These are phyloP conservation scores for Bombus turneri DNA, from an alignment of 1,140 invertebrate species.

Conservation along the genomic window DNA sequence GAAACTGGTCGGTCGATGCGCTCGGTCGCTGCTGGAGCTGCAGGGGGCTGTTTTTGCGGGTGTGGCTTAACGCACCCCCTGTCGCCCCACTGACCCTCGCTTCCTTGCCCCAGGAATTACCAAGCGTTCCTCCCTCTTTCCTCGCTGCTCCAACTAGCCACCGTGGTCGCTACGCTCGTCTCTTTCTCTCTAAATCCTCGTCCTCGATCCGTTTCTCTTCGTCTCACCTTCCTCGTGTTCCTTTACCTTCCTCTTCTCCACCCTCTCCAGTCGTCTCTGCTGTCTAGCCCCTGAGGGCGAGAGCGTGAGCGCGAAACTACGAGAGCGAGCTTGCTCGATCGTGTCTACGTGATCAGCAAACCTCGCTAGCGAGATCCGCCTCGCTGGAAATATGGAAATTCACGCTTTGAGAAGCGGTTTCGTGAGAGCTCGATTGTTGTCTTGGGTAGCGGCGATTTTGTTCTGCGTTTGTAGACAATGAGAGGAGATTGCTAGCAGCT, in stretches of 20 bases:
- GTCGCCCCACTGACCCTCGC: slow-evolving; percentile 67
- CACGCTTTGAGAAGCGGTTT: slow-evolving; percentile 38
- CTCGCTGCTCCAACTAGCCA: slow-evolving; percentile 26
- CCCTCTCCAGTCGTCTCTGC: slow-evolving; percentile 39
- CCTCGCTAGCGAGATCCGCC: slow-evolving; percentile 34
- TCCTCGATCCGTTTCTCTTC: slow-evolving; percentile 20
- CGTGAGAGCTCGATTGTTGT: neutral
- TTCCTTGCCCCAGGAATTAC: slow-evolving; percentile 71
- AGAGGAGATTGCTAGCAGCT: neutral
- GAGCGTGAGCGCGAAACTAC: slow-evolving; percentile 66
- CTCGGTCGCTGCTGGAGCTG: slow-evolving; percentile 74
- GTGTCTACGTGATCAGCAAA: slow-evolving; percentile 65
- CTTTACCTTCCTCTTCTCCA: slow-evolving; percentile 36
- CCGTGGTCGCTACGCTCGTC: slow-evolving; percentile 27
- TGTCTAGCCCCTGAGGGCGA: slow-evolving; percentile 62
- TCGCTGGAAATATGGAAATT: slow-evolving; percentile 61
- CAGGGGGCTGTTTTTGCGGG: slow-evolving; percentile 81
- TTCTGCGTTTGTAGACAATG: neutral
- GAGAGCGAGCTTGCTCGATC: slow-evolving; percentile 57
- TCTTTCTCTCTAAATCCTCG: slow-evolving; percentile 40
- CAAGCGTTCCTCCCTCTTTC: slow-evolving; percentile 41
- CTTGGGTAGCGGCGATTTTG: slow-evolving; percentile 8
- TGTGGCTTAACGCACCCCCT: slow-evolving; percentile 79
- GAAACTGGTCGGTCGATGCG: slow-evolving; percentile 77
- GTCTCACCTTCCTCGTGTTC: slow-evolving; percentile 4